Evolutionary conservation across 2,888 invertebrate species (phyloP).

Genomic region (Drosophila subsilvestris): DNA sequence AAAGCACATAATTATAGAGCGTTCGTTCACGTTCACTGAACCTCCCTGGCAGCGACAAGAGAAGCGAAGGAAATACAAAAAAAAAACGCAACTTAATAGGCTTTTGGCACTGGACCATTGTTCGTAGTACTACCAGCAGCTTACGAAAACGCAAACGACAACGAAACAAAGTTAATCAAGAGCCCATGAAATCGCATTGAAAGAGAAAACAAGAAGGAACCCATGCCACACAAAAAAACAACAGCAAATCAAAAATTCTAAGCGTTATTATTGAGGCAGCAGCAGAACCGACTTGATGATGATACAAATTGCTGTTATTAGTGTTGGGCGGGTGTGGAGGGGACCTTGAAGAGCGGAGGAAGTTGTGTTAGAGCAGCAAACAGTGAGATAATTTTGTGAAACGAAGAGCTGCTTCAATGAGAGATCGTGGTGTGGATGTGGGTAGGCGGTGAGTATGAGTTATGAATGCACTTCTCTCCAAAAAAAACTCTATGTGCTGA

Average conservation of each 20-base stretch:
- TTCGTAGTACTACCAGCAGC: conserved; percentile 50
- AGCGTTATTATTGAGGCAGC: conserved; percentile 62
- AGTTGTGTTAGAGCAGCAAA: conserved; percentile 1
- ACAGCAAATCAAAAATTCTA: conserved; percentile 66
- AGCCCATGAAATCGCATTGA: conserved; percentile 69
- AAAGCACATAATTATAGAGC: conserved; percentile 72
- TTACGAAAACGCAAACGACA: conserved; percentile 20
- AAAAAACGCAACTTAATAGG: conserved; percentile 62
- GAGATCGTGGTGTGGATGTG: background rate
- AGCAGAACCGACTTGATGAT: conserved; percentile 51
- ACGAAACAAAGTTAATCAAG: conserved; percentile 62
- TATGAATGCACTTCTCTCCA: too few relatives aligned
- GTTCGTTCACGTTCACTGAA: conserved; percentile 60
- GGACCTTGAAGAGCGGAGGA: background rate
- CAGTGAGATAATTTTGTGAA: conserved; percentile 11
- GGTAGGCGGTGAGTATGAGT: too few relatives aligned
- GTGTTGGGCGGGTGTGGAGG: conserved; percentile 26
- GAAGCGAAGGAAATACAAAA: conserved; percentile 31
- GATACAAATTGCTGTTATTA: conserved; percentile 74
- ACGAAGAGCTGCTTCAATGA: conserved; percentile 19
- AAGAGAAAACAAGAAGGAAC: conserved; percentile 51
- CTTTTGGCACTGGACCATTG: conserved; percentile 56
- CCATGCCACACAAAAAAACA: conserved; percentile 2
- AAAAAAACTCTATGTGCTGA: too few relatives aligned
- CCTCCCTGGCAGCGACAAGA: conserved; percentile 23